Percentiles rank a stretch among this genome's conserved stretches.
Evolutionary conservation across 2,797 vertebrate species (phyloP).

Genomic region (Mallotus villosus): DNA sequence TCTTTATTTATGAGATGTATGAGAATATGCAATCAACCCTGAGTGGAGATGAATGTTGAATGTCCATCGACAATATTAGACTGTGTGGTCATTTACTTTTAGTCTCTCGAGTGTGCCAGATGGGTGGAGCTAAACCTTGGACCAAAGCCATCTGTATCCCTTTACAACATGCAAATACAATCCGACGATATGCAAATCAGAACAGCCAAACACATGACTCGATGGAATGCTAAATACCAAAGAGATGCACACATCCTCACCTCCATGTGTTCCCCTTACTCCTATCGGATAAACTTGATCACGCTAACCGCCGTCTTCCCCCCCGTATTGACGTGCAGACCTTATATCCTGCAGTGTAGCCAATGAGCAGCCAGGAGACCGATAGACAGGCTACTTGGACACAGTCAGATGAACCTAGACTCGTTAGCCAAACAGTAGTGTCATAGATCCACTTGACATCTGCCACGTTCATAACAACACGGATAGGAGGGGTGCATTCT

Average conservation of each 20-base stretch:
- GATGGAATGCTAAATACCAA: conserved; percentile 47
- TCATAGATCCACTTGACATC: too few relatives aligned
- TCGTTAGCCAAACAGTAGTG: too few relatives aligned
- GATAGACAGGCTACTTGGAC: too few relatives aligned
- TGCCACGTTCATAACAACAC: too few relatives aligned
- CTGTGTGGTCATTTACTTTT: not conserved
- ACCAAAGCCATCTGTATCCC: conserved; percentile 12
- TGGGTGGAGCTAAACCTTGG: not conserved
- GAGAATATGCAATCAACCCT: conserved; percentile 65
- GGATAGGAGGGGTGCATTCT: too few relatives aligned
- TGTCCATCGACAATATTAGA: not conserved
- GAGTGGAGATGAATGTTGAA: conserved; percentile 43
- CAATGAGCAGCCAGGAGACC: too few relatives aligned
- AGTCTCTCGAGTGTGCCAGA: conserved; percentile 1
- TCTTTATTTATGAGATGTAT: conserved; percentile 77
- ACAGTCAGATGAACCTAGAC: too few relatives aligned
- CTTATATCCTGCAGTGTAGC: conserved; percentile 6
- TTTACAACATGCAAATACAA: conserved; percentile 8
- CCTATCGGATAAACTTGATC: conserved; percentile 65
- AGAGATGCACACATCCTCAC: conserved; percentile 62
- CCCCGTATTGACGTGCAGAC: conserved; percentile 25
- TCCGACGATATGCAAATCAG: not conserved
- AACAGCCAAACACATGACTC: conserved; percentile 11
- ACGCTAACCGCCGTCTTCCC: conserved; percentile 16
- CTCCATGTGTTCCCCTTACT: conserved; percentile 42